Percentiles rank a stretch among this genome's conserved stretches.
Evolutionary conservation across 2,113 vertebrate genomes (phyloP).

Genomic region (Todiramphus saurophagus): DNA sequence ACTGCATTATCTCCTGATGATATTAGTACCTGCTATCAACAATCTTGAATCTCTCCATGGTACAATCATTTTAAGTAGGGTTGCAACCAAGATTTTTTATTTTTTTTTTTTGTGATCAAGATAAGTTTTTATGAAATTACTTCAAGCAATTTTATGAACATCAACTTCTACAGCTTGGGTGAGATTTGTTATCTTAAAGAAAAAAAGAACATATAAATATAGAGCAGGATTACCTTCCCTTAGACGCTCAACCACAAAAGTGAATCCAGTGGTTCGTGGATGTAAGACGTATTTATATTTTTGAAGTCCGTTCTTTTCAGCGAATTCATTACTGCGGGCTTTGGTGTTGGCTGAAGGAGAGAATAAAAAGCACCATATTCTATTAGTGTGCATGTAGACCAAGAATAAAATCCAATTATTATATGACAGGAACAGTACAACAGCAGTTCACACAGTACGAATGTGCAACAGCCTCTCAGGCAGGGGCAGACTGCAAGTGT

Average conservation of each 20-base stretch:
- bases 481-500: not conserved
- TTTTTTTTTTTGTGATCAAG: not conserved
- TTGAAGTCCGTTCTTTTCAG: conserved; percentile 85
- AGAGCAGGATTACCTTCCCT: conserved; percentile 83
- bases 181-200: not conserved
- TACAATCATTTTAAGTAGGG: not conserved
- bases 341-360: conserved; percentile 85
- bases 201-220: not conserved
- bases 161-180: not conserved
- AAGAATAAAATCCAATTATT: not conserved
- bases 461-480: not conserved
- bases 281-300: conserved; percentile 92
- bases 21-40: not conserved
- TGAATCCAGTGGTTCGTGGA: conserved; percentile 94
- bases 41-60: not conserved
- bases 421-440: not conserved
- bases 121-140: not conserved
- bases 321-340: conserved; percentile 87
- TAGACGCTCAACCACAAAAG: conserved; percentile 90
- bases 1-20: not conserved
- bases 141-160: not conserved
- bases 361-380: conserved; percentile 1
- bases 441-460: not conserved
- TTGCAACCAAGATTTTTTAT: not conserved
- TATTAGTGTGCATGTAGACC: not conserved